phyloP scores from a whole-genome alignment of 2,888 invertebrate species.

The Melanostoma scalare region DNA sequence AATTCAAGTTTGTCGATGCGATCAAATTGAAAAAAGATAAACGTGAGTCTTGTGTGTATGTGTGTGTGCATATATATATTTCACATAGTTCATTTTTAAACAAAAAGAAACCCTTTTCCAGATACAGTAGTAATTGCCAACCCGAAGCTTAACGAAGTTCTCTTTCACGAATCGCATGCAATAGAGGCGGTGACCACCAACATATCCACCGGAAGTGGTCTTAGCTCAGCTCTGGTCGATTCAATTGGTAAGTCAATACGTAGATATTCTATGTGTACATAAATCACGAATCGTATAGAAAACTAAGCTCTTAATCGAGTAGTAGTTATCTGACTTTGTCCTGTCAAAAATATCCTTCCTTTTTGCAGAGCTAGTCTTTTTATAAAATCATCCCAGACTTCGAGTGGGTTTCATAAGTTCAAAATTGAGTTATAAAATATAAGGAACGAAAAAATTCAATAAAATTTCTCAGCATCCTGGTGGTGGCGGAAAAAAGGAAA shows the following conservation, averaged over 20 bases:
- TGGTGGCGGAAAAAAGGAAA: slow-evolving; percentile 32
- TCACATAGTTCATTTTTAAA: slow-evolving; percentile 5
- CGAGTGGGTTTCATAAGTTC: slow-evolving; percentile 45
- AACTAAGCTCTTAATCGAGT: slow-evolving; percentile 46
- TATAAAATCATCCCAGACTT: not conserved
- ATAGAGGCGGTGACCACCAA: slow-evolving; percentile 1
- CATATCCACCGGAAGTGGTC: slow-evolving; percentile 50
- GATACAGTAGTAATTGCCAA: slow-evolving; percentile 52
- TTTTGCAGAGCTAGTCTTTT: slow-evolving; percentile 8
- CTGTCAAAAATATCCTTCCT: slow-evolving; percentile 8
- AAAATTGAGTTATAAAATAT: slow-evolving; percentile 56
- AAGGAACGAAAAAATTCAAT: slow-evolving; percentile 50
- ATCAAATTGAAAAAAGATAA: slow-evolving; percentile 53
- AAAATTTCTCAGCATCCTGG: slow-evolving; percentile 61
- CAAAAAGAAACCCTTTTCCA: slow-evolving; percentile 27
- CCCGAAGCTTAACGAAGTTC: slow-evolving; percentile 59
- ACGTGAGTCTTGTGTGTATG: slow-evolving; percentile 37
- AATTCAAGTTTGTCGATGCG: slow-evolving; percentile 79
- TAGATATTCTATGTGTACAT: not conserved
- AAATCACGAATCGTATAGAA: slow-evolving; percentile 37
- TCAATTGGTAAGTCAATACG: slow-evolving; percentile 53
- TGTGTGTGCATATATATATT: not conserved
- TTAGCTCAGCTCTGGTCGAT: slow-evolving; percentile 56
- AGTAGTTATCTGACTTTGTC: slow-evolving; percentile 28
- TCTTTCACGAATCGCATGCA: slow-evolving; percentile 44